Base-by-base conservation (phyloP, 2,888 invertebrate species). In the Drosophila subquinaria region DNA sequence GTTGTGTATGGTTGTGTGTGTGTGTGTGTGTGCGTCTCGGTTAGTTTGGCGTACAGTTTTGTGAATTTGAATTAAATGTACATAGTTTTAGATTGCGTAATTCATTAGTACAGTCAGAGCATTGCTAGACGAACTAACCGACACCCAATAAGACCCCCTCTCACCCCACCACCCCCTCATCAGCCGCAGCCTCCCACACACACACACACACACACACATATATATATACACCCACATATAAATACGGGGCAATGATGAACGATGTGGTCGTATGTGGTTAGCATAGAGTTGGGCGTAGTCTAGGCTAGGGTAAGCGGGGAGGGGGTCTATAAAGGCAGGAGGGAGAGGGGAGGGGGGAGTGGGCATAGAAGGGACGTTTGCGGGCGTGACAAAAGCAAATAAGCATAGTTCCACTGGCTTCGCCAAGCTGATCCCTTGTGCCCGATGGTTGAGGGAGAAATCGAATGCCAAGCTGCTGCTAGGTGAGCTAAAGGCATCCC, bases 41-140 rank as follows among this genome's bases (percentile, higher is more conserved):
- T 90, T 87, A 86, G 89, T 90, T 81, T 90, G 79, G 79, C 81
- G 82, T 81, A 88, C 86, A 82, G 82, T 81, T 87, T 88, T 90
- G 88, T 90, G 89, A 90, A 90, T 90, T 91, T 85, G 89, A 90
- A 90, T 90, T 90, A 90, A 90, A 90, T 90, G 90, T 89, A 90
- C 90, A 89, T 91, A 90, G 87, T 91, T 91, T 91, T 91, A 86
- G 91, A 91, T 91, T 91, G 91, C 91, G 91, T 91, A 91, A 91
- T 91, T 91, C 91, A 91, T 91, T 91, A 90, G 88, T 84, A 89
- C 88, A 87, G 90, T 76, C 89, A 89, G 84, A 70, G 74, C 74
- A 73, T 33, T 64, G 72, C 73, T 59, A 80, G 66, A 65, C 60
- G 65, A 76, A 68, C 85, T 70, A 73, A 77, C 57, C 77, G 61